These are phyloP conservation scores for Cromileptes altivelis DNA, from an alignment of 2,113 vertebrate genomes.

Conservation along the genomic window DNA sequence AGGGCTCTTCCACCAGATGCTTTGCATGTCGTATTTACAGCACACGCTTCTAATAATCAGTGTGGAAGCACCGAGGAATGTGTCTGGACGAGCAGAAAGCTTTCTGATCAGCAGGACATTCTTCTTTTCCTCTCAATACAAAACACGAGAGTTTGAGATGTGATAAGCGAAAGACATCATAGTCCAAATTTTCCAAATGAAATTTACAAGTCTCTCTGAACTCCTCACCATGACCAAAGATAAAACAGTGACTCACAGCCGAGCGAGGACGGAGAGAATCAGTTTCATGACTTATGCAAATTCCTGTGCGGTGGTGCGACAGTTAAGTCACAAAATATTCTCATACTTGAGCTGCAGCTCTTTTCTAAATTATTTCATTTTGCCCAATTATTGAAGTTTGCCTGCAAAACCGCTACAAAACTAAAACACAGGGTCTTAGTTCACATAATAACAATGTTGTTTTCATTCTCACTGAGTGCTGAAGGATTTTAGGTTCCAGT, in stretches of 20 bases:
- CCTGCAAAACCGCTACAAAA: slow-evolving; percentile 1
- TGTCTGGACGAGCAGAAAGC: slow-evolving; percentile 40
- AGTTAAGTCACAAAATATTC: slow-evolving; percentile 18
- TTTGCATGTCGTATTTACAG: slow-evolving; percentile 22
- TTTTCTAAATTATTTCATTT: slow-evolving; percentile 22
- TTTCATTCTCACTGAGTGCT: slow-evolving; percentile 20
- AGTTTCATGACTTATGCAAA: slow-evolving; percentile 48
- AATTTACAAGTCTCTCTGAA: slow-evolving; percentile 56
- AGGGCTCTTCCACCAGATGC: slow-evolving; percentile 29
- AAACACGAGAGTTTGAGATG: slow-evolving; percentile 21
- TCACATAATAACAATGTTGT: slow-evolving; percentile 31
- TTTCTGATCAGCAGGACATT: slow-evolving; percentile 43
- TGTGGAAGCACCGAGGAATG: slow-evolving; percentile 37
- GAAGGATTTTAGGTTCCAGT: slow-evolving; percentile 20
- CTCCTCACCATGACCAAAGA: slow-evolving; percentile 40
- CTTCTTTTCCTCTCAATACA: slow-evolving; percentile 35
- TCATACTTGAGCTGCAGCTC: neutral
- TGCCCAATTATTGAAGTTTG: neutral
- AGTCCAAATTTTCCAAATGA: slow-evolving; percentile 34
- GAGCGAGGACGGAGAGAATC: slow-evolving; percentile 15
- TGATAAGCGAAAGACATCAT: slow-evolving; percentile 1
- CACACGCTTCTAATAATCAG: slow-evolving; percentile 55
- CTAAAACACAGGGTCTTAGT: slow-evolving; percentile 5
- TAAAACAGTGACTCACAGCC: slow-evolving; percentile 37
- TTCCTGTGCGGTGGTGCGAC: slow-evolving; percentile 9